Conservation (phyloP, 2,888 invertebrate genomes). For the Chalcosyrphus nemorum region DNA sequence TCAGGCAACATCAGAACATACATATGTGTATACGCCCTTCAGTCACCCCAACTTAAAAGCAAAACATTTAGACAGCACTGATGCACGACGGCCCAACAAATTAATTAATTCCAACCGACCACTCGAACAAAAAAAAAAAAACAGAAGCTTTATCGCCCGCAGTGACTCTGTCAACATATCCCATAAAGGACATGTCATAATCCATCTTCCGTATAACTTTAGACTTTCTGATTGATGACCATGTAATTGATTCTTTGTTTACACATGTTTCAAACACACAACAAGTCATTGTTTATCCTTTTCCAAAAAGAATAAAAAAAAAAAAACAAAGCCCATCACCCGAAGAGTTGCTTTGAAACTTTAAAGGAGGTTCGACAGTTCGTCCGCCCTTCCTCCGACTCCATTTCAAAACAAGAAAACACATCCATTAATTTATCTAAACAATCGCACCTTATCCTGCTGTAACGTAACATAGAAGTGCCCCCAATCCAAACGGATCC, state of each 20-base stretch:
- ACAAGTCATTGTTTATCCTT: conserved; percentile 14
- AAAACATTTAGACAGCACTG: neutral
- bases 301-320: neutral
- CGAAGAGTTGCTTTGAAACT: neutral
- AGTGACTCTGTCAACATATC: neutral
- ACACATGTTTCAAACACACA: conserved; percentile 24
- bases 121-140: neutral
- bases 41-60: no score
- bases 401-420: conserved; percentile 24
- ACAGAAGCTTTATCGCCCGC: neutral
- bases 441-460: conserved; percentile 58
- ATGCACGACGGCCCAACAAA: neutral
- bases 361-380: neutral
- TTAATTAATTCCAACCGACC: neutral
- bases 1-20: no score
- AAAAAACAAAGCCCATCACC: neutral
- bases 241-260: conserved; percentile 26
- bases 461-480: conserved; percentile 6
- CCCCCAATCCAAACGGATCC: neutral
- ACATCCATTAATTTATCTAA: conserved; percentile 58
- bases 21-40: no score
- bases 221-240: conserved; percentile 22
- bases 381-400: conserved; percentile 12
- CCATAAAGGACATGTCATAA: neutral
- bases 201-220: neutral